Evolutionary conservation across 2,888 invertebrate species (phyloP), one percentile per base, ranked within the genome.

Genomic region (Leptothorax acervorum): DNA sequence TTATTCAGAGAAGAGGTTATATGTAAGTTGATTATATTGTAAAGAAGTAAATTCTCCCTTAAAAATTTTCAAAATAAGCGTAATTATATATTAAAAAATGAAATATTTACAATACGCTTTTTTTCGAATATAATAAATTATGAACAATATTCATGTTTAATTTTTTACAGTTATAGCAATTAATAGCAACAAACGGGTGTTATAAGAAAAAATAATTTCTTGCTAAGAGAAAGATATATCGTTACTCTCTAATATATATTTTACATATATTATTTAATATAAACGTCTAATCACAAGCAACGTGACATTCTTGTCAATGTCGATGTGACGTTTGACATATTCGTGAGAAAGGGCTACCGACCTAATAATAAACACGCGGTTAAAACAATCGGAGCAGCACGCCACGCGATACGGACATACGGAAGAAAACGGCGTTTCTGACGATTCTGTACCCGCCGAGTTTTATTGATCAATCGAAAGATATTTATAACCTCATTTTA

Each of bases 401-500:
- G n/a, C 8, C 3, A 45, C 74, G 9, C 31, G 31, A 57, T 18
- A 57, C 6, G 35, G 31, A 35, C 63, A 57, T 18, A 57, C 6
- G 35, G 31, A 35, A 75, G 62, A 63, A 48, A 75, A 75, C 31
- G 12, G 0, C 31, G 15, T 60, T 31, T 45, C 15, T 3, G 45
- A 15, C 42, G 42, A 45, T 12, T 45, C 12, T 15, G 42, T 75
- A 79, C 88, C 79, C 63, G 76, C 57, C 73, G 83, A 86, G 86
- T 87, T 86, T 90, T 92, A 92, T 92, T 89, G 91, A 92, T 92
- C 90, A 88, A 85, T 79, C 53, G 84, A 87, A 85, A 88, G 85
- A 90, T 90, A 90, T 89, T 90, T 91, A 89, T 88, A 89, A 89
- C 88, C 89, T 89, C 60, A 89, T 85, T 84, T 84, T 86, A 87